Conservation (phyloP, 2,888 invertebrate genomes). For the Coenonympha glycerion region DNA sequence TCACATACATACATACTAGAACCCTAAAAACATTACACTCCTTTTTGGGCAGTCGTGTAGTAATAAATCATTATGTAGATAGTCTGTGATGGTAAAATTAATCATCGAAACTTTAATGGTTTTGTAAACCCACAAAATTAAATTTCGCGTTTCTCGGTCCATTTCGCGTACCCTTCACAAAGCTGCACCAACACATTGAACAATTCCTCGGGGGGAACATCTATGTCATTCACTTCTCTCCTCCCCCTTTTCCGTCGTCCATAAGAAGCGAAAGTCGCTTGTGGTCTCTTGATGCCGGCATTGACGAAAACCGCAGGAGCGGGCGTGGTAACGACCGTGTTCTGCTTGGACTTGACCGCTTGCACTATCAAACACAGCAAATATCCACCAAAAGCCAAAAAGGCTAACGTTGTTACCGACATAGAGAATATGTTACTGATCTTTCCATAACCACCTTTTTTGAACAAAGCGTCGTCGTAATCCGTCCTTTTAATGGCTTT, state of each 20-base stretch:
- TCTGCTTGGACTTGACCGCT: slow-evolving; percentile 81
- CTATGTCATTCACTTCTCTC: slow-evolving; percentile 36
- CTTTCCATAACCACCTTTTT: slow-evolving; percentile 75
- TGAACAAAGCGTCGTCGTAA: slow-evolving; percentile 64
- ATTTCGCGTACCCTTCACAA: slow-evolving; percentile 76
- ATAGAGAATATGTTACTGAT: slow-evolving; percentile 85
- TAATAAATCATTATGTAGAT: too few relatives aligned
- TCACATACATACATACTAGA: too few relatives aligned
- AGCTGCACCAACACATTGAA: slow-evolving; percentile 69
- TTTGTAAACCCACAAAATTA: not conserved
- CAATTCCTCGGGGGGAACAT: slow-evolving; percentile 63
- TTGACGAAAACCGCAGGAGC: slow-evolving; percentile 56
- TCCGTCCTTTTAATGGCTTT: slow-evolving; percentile 58
- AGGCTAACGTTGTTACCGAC: slow-evolving; percentile 85
- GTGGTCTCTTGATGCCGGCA: slow-evolving; percentile 63
- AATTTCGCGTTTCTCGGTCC: slow-evolving; percentile 43
- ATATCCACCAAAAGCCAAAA: slow-evolving; percentile 90
- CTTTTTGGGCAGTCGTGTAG: too few relatives aligned
- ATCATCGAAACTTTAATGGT: too few relatives aligned
- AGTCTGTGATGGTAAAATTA: too few relatives aligned
- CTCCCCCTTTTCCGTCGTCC: slow-evolving; percentile 46
- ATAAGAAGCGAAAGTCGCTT: slow-evolving; percentile 55
- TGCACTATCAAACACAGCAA: slow-evolving; percentile 85
- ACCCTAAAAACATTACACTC: too few relatives aligned
- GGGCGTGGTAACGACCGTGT: slow-evolving; percentile 41